A percentile compares a stretch with the other conserved stretches of the same genome.
phyloP scores from a whole-genome alignment of 2,888 invertebrate species.

The Orthonevra nobilis region DNA sequence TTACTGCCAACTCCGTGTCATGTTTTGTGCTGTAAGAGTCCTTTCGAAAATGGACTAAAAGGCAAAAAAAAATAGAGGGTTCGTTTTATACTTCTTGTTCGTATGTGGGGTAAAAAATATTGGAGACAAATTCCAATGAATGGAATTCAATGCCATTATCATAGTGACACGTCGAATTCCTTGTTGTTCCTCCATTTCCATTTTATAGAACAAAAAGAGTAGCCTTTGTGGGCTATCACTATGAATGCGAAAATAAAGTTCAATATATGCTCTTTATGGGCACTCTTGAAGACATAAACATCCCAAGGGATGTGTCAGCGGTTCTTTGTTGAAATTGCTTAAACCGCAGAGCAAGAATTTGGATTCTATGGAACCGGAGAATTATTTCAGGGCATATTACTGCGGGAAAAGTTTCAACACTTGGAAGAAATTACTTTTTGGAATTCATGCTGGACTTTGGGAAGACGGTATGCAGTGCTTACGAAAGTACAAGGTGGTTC shows the following conservation, averaged over 20 bases:
- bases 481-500: too few species aligned
- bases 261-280: background rate
- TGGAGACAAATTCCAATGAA: background rate
- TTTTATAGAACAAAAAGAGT: background rate
- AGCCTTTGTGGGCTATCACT: background rate
- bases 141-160: slow-evolving; percentile 42
- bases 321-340: background rate
- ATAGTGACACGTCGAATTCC: slow-evolving; percentile 14
- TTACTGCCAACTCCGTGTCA: slow-evolving; percentile 53
- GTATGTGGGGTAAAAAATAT: background rate
- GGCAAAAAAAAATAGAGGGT: too few species aligned
- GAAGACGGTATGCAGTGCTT: too few species aligned
- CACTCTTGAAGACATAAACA: background rate
- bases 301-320: background rate
- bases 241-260: background rate
- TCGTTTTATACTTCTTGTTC: background rate
- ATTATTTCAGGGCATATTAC: too few species aligned
- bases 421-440: too few species aligned
- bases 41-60: slow-evolving; percentile 1
- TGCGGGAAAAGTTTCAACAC: too few species aligned
- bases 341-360: too few species aligned
- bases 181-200: background rate
- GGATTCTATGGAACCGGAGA: too few species aligned
- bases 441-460: too few species aligned
- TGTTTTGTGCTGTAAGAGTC: slow-evolving; percentile 49